Evolutionary conservation across 2,888 invertebrate genomes (phyloP).

Genomic region (Caenorhabditis sulstoni): DNA sequence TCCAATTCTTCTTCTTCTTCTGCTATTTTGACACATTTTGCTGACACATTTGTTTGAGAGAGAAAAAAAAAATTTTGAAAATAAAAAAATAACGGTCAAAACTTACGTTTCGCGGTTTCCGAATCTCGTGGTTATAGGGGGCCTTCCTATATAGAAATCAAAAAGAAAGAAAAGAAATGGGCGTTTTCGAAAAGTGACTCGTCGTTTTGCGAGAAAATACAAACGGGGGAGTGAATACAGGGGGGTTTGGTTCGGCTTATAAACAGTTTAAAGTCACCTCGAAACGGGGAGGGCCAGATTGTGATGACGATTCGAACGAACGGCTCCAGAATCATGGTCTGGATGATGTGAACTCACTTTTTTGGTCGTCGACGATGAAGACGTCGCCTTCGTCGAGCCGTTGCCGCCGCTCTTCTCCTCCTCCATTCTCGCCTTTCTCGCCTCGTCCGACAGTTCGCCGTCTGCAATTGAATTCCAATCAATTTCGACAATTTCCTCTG

Average conservation of each 20-base stretch:
- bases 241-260: no score
- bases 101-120: conserved; percentile 47
- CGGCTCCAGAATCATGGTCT: no score
- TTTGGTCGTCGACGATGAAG: conserved; percentile 5
- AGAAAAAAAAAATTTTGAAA: conserved; percentile 28
- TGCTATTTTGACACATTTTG: no score
- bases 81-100: conserved; percentile 47
- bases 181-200: no score
- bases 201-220: no score
- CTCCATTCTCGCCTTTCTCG: conserved; percentile 25
- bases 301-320: no score
- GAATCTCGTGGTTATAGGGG: conserved; percentile 45
- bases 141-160: conserved; percentile 39
- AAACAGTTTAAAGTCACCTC: no score
- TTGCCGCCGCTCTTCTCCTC: conserved; percentile 15
- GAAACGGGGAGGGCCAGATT: no score
- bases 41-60: not conserved
- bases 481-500: no score
- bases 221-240: no score
- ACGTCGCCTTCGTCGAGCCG: not conserved
- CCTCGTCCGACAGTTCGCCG: conserved; percentile 71
- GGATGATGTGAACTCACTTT: conserved; percentile 33
- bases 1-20: conserved; percentile 10
- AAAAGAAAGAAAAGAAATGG: conserved; percentile 20
- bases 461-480: conserved; percentile 60